Conservation (phyloP, 1,140 invertebrate genomes). For the Conus ventricosus region DNA sequence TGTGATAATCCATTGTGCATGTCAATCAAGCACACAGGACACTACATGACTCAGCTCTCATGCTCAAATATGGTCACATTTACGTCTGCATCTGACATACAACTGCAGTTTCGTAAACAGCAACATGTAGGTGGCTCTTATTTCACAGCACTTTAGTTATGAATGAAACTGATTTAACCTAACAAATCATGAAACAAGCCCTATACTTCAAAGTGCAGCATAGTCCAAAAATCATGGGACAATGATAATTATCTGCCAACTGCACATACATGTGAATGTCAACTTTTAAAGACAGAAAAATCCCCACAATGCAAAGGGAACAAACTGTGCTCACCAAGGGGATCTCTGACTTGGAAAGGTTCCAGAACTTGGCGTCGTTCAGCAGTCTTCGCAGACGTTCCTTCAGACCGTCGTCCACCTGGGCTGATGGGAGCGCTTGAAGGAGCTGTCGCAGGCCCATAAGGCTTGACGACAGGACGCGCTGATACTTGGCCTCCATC, state of each 20-base stretch:
- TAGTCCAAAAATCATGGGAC: neutral
- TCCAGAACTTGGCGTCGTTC: slow-evolving; percentile 84
- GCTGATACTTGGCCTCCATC: slow-evolving; percentile 83
- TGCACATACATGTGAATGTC: too few relatives aligned
- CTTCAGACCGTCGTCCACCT: slow-evolving; percentile 40
- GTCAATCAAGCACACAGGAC: too few relatives aligned
- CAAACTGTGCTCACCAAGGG: slow-evolving; percentile 42
- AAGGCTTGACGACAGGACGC: slow-evolving; percentile 82
- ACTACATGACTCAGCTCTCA: too few relatives aligned
- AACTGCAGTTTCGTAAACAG: too few relatives aligned
- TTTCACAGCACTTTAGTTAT: too few relatives aligned
- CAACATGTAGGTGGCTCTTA: too few relatives aligned
- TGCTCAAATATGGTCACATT: too few relatives aligned
- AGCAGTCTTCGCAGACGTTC: slow-evolving; percentile 67
- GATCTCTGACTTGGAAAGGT: slow-evolving; percentile 75
- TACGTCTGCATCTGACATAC: too few relatives aligned
- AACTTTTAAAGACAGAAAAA: neutral
- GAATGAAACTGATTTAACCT: too few relatives aligned
- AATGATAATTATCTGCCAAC: too few relatives aligned
- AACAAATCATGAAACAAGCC: neutral
- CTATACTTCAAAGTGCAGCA: neutral
- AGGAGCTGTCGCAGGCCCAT: slow-evolving; percentile 80
- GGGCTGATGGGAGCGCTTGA: slow-evolving; percentile 50
- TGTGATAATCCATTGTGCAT: too few relatives aligned
- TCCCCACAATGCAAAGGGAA: too few relatives aligned